Evolutionary conservation across 1,140 invertebrate genomes (phyloP).

Genomic region (Hydropsyche tenuis): DNA sequence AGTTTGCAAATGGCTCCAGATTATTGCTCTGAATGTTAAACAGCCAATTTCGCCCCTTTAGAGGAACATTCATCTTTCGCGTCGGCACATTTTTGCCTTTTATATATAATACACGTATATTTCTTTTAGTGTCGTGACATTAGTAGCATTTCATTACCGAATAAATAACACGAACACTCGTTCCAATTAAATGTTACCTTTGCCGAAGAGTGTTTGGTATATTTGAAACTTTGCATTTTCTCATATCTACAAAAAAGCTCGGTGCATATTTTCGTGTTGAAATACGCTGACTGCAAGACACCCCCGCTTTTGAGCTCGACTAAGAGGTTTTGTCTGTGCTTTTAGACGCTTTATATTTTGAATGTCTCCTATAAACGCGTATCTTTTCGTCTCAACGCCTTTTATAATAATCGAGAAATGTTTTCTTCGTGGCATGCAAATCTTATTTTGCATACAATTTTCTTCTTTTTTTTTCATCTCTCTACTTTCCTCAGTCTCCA

Average conservation of each 20-base stretch:
- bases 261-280: background rate
- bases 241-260: background rate
- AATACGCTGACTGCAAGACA: conserved; percentile 20
- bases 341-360: conserved; percentile 36
- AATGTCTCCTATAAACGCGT: conserved; percentile 49
- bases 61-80: conserved; percentile 47
- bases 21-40: conserved; percentile 51
- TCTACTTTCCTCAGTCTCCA: background rate
- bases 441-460: conserved; percentile 38
- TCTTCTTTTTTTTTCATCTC: background rate
- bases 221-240: background rate
- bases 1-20: conserved; percentile 47
- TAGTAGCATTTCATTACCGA: background rate
- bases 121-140: background rate
- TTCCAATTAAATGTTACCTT: too few species aligned
- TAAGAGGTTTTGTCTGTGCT: conserved; percentile 34
- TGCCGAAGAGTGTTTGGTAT: too few species aligned
- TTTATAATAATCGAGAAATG: conserved; percentile 50
- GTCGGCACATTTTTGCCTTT: conserved; percentile 14
- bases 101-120: conserved; percentile 3
- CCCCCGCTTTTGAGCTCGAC: conserved; percentile 13
- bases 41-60: conserved; percentile 42
- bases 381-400: conserved; percentile 49
- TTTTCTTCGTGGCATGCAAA: conserved; percentile 39
- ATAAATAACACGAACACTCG: conserved; percentile 1